Evolutionary conservation across 2,113 vertebrate genomes (phyloP).

Genomic region (Chaetodon auriga): DNA sequence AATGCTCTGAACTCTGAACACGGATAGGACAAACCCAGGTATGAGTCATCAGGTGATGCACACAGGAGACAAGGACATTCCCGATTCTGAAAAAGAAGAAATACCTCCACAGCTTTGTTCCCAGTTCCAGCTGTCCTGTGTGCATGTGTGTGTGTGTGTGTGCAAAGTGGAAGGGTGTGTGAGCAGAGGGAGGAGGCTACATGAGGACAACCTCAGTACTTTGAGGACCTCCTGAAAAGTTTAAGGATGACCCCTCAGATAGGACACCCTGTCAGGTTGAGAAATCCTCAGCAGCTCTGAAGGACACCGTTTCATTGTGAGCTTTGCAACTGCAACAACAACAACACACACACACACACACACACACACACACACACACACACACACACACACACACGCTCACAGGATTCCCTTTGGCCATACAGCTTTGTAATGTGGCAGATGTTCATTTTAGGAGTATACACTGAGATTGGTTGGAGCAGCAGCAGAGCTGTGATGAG

Average conservation of each 20-base stretch:
- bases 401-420: constrained; percentile 17
- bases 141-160: not conserved
- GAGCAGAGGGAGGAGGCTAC: not conserved
- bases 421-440: constrained; percentile 37
- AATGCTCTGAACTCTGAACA: too few species aligned
- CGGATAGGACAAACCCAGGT: too few species aligned
- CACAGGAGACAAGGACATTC: not conserved
- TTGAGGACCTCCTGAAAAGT: constrained; percentile 24
- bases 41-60: not conserved
- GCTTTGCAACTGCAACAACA: not conserved
- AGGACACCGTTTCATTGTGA: constrained; percentile 30
- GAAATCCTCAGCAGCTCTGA: constrained; percentile 29
- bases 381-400: constrained; percentile 16
- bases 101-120: not conserved
- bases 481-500: constrained; percentile 3
- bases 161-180: not conserved
- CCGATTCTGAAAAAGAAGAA: not conserved
- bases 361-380: constrained; percentile 10
- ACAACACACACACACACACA: constrained; percentile 19
- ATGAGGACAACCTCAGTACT: constrained; percentile 22
- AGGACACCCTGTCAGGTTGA: constrained; percentile 42
- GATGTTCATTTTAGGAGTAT: constrained; percentile 55
- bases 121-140: not conserved
- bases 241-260: constrained; percentile 15
- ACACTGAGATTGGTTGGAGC: constrained; percentile 15